phyloP scores from a whole-genome alignment of 2,113 vertebrate genomes.

The Elaphurus davidianus region DNA sequence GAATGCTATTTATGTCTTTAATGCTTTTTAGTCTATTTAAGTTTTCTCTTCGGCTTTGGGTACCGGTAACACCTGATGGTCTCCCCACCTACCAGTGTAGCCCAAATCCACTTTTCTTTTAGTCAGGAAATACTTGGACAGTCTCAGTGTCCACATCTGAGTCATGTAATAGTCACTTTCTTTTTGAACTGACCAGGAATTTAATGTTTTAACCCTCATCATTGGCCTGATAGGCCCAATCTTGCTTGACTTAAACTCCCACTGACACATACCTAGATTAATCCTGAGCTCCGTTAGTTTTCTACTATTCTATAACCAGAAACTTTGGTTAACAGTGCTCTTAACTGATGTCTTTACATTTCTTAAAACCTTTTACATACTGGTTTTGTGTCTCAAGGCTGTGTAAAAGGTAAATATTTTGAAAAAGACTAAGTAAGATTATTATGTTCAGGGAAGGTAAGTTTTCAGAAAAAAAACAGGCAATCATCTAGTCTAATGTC shows the following conservation, averaged over 20 bases:
- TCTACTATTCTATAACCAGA: neutral
- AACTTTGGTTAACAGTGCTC: neutral
- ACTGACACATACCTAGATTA: neutral
- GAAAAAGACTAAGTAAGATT: neutral
- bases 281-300: neutral
- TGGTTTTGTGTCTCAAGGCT: neutral
- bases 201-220: neutral
- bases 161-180: neutral
- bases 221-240: neutral
- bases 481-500: neutral
- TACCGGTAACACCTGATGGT: neutral
- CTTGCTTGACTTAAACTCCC: neutral
- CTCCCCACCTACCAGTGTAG: neutral
- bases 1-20: neutral
- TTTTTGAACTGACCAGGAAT: neutral
- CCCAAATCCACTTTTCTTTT: neutral
- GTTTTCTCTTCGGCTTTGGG: neutral
- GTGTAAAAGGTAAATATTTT: neutral
- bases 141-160: neutral
- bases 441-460: neutral
- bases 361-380: neutral
- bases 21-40: neutral
- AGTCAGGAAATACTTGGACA: neutral
- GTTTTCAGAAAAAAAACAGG: neutral
- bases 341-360: neutral